Evolutionary conservation across 2,888 invertebrate genomes (phyloP).

Genomic region (Choreutis nemorana): DNA sequence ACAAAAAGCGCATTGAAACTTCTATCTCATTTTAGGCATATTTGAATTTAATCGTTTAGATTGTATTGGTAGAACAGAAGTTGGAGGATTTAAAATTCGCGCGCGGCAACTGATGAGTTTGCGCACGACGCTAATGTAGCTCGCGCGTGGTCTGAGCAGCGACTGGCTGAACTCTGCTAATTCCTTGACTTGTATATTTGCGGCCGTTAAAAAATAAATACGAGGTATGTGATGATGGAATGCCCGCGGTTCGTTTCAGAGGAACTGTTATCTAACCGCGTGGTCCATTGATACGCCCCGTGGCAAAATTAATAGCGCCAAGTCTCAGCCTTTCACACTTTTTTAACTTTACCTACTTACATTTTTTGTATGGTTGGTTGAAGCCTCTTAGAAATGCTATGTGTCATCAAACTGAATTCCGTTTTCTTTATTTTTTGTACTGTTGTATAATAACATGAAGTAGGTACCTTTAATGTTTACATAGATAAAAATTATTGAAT

Average conservation of each 20-base stretch:
- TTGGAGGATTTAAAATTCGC: conserved; percentile 36
- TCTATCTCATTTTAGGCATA: conserved; percentile 63
- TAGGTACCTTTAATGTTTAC: too few relatives aligned
- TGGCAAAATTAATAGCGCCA: conserved; percentile 11
- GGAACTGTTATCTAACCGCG: conserved; percentile 42
- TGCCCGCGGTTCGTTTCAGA: conserved; percentile 34
- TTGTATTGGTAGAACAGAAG: conserved; percentile 18
- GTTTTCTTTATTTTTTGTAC: too few relatives aligned
- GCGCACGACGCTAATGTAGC: conserved; percentile 39
- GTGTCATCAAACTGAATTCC: too few relatives aligned
- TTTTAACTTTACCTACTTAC: too few relatives aligned
- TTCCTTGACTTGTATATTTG: conserved; percentile 52
- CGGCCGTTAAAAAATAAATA: conserved; percentile 56
- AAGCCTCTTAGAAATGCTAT: too few relatives aligned
- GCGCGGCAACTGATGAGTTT: conserved; percentile 38
- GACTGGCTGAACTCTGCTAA: conserved; percentile 49
- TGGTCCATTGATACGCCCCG: conserved; percentile 15
- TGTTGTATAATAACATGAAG: too few relatives aligned
- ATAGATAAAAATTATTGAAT: too few relatives aligned
- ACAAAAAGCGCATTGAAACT: background rate
- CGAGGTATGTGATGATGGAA: conserved; percentile 48
- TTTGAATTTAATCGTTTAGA: conserved; percentile 18
- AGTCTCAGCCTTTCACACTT: conserved; percentile 12
- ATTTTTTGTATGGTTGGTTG: too few relatives aligned
- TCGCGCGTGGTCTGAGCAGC: conserved; percentile 45